Base-by-base conservation (phyloP, 2,113 vertebrate species). In the Stigmatopora nigra region DNA sequence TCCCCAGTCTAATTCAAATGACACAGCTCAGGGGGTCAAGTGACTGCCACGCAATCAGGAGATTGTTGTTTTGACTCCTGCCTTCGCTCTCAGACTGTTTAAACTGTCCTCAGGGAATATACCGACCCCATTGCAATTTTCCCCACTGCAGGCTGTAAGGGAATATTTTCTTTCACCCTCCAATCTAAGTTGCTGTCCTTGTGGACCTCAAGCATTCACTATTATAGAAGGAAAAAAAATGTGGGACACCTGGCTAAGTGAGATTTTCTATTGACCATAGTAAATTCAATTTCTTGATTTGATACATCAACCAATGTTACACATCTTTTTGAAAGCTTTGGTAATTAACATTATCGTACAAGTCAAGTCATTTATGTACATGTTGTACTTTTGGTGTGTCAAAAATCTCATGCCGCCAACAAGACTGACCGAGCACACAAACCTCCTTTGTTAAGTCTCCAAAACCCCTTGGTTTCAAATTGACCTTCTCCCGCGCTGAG, bases 1-100 rank as follows among this genome's bases (percentile, higher is more conserved):
- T 45, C 38, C 19, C n/a, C 36, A 45, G 38, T 61, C 2, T 19
- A 61, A 45, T 9, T n/a, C 19, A 60, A 60, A 60, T 60, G 57
- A 36, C 35, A 11, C n/a, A 17, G n/a, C 36, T 41, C 5, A 45
- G 41, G 38, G 12, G 38, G 17, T 59, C 35, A 41, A 12, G 17
- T 60, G 58, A 17, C 16, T 59, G 53, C 53, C 25, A 56, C 22
- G 22, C 13, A 56, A 56, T 59, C 36, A 19, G 17, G 36, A 19
- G 36, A 60, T 61, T 61, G 41, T 61, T 45, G 41, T 45, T 61
- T 61, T 46, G 38, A 20, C 41, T 22, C 12, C 19, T 61, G 19
- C 38, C 12, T 61, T 61, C n/a, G 9, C 59, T 44, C 19, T 61
- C 17, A 38, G 35, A 59, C 57, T 5, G 35, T 59, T 20, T 19